These are phyloP conservation scores for Campoplex capitator DNA, from an alignment of 2,888 invertebrate species.

Conservation along the genomic window DNA sequence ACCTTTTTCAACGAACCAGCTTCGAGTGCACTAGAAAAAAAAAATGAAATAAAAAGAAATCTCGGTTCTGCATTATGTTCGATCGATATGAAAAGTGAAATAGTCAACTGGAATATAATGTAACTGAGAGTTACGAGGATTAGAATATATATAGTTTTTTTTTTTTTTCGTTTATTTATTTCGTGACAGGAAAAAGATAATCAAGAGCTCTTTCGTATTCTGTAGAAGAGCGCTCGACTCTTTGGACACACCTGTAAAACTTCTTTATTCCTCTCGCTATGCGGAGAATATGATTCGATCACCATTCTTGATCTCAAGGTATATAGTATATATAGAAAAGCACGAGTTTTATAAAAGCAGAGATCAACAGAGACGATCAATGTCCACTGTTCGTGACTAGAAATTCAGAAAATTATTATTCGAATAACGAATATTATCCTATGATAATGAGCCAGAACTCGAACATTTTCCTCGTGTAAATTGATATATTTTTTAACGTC, in stretches of 20 bases:
- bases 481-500: background rate
- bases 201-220: slow-evolving; percentile 12
- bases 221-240: background rate
- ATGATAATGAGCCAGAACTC: background rate
- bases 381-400: slow-evolving; percentile 5
- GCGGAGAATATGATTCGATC: slow-evolving; percentile 18
- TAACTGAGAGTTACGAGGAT: background rate
- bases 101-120: background rate
- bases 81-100: background rate
- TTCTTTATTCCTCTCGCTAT: background rate
- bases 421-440: background rate
- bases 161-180: background rate
- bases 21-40: slow-evolving; percentile 6
- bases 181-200: slow-evolving; percentile 9
- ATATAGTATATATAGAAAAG: background rate
- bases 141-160: background rate
- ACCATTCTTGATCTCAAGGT: slow-evolving; percentile 10
- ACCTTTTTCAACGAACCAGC: slow-evolving; percentile 37
- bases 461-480: background rate
- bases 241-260: slow-evolving; percentile 14
- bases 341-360: slow-evolving; percentile 10
- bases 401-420: background rate
- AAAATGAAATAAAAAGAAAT: background rate
- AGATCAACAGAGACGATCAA: slow-evolving; percentile 15
- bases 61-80: background rate